Percentiles rank a stretch among this genome's conserved stretches.
phyloP scores from a whole-genome alignment of 2,888 invertebrate genomes.

The Drosophila mimetica region DNA sequence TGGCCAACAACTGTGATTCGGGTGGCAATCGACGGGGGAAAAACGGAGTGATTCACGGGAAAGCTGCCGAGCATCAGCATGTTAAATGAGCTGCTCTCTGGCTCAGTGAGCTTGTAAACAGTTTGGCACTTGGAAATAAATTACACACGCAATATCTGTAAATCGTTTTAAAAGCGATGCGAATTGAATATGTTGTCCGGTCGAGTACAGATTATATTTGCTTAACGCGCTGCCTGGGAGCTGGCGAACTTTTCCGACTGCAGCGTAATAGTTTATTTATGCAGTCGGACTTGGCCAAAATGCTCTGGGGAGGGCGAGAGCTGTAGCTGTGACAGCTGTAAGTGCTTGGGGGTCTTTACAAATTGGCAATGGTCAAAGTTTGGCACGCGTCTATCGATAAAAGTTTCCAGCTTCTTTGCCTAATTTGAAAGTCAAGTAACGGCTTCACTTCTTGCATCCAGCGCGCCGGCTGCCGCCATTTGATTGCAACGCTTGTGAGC shows the following conservation, averaged over 20 bases:
- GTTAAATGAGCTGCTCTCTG: constrained; percentile 39
- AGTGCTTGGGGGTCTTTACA: constrained; percentile 50
- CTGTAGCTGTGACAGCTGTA: constrained; percentile 28
- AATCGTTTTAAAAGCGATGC: constrained; percentile 40
- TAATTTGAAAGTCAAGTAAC: constrained; percentile 47
- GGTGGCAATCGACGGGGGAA: constrained; percentile 12
- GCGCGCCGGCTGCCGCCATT: constrained; percentile 34
- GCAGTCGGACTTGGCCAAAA: constrained; percentile 12
- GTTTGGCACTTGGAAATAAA: constrained; percentile 49
- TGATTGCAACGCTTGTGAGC: constrained; percentile 49
- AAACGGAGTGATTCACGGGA: constrained; percentile 8
- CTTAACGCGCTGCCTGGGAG: constrained; percentile 18
- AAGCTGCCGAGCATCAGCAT: constrained; percentile 31
- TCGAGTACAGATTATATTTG: constrained; percentile 42
- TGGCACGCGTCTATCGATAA: constrained; percentile 56
- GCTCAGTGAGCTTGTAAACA: constrained; percentile 45
- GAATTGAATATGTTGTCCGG: constrained; percentile 45
- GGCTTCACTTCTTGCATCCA: constrained; percentile 22
- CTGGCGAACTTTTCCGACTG: constrained; percentile 23
- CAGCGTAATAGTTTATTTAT: constrained; percentile 32
- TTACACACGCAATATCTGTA: constrained; percentile 49
- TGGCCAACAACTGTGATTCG: constrained; percentile 38
- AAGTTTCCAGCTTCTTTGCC: constrained; percentile 26
- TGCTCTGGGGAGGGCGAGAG: constrained; percentile 3
- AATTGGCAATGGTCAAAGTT: constrained; percentile 60